These are phyloP conservation scores for Apodemia mormo DNA, from an alignment of 2,888 invertebrate species.

Conservation along the genomic window DNA sequence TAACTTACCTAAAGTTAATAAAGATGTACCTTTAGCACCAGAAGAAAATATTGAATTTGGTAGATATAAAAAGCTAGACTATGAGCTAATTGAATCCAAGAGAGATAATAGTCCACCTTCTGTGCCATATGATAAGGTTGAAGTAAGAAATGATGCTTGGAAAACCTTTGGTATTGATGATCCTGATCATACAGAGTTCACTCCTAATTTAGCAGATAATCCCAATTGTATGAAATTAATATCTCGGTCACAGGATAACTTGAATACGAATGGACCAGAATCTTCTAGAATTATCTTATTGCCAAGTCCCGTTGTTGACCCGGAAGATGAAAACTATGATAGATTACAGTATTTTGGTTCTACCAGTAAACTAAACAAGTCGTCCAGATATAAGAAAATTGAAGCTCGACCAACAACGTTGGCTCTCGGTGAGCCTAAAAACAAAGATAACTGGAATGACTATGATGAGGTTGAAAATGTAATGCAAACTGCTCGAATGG, in stretches of 20 bases:
- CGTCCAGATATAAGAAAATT: constrained; percentile 86
- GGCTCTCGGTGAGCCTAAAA: constrained; percentile 65
- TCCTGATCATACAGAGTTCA: constrained; percentile 86
- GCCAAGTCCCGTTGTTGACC: constrained; percentile 71
- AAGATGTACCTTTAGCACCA: constrained; percentile 61
- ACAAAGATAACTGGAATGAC: constrained; percentile 84
- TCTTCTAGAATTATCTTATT: constrained; percentile 80
- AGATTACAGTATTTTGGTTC: constrained; percentile 91
- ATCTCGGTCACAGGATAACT: constrained; percentile 76
- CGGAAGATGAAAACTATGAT: constrained; percentile 86
- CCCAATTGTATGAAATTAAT: constrained; percentile 75
- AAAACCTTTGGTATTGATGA: constrained; percentile 89
- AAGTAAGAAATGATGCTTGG: constrained; percentile 90
- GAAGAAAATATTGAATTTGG: constrained; percentile 75
- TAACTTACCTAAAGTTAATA: constrained; percentile 62
- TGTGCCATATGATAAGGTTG: constrained; percentile 88
- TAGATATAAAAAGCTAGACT: constrained; percentile 78
- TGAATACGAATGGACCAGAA: constrained; percentile 71
- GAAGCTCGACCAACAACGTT: constrained; percentile 82
- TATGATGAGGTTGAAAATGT: constrained; percentile 88
- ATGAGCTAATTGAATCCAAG: constrained; percentile 76
- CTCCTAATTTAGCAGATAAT: constrained; percentile 70
- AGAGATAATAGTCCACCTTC: constrained; percentile 68
- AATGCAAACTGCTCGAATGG: constrained; percentile 86
- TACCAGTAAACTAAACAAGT: constrained; percentile 85